Conservation (phyloP, 2,113 vertebrate species). For the Oryctolagus cuniculus region mOryCun1.1 NC_091432.1:26232001-26232500, state of each 20-base stretch:
- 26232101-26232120: constrained; percentile 7
- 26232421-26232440: background rate
- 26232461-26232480: background rate
- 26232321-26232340: background rate
- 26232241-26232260: background rate
- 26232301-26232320: background rate
- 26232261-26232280: background rate
- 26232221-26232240: background rate
- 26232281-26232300: background rate
- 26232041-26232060: background rate
- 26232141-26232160: background rate
- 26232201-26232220: constrained; percentile 7
- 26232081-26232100: constrained; percentile 53
- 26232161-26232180: background rate
- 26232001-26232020: background rate
- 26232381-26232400: background rate
- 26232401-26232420: background rate
- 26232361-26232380: background rate
- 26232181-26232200: background rate
- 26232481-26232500: too few species aligned
- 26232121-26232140: constrained; percentile 34
- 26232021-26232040: background rate
- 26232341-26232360: background rate
- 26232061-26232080: constrained; percentile 41
- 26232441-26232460: background rate